These are phyloP conservation scores for Hydrocynus forskahlii DNA, from an alignment of 2,797 vertebrate genomes.

Conservation along the genomic window DNA sequence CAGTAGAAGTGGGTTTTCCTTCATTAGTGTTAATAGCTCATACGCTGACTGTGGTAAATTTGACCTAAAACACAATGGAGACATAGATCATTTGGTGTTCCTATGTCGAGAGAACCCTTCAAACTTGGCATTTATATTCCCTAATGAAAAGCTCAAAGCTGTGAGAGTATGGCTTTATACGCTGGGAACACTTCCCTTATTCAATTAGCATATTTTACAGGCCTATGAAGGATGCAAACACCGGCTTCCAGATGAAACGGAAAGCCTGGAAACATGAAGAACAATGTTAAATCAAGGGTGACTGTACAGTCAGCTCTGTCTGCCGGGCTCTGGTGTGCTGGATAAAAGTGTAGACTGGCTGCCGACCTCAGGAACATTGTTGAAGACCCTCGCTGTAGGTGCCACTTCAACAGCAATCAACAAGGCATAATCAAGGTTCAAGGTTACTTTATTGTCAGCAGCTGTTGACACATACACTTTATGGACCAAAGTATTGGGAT, in stretches of 20 bases:
- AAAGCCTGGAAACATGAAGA: constrained; percentile 17
- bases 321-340: background rate
- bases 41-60: no score
- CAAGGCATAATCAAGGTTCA: no score
- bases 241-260: constrained; percentile 23
- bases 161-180: constrained; percentile 45
- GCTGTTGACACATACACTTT: no score
- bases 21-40: no score
- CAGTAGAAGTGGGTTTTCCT: no score
- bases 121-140: constrained; percentile 50
- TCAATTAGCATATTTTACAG: constrained; percentile 53
- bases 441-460: no score
- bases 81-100: no score
- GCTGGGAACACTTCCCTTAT: constrained; percentile 50
- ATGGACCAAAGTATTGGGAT: no score
- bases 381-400: no score
- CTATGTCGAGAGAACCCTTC: background rate
- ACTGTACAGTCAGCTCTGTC: constrained; percentile 25
- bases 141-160: constrained; percentile 48
- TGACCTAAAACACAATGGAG: no score
- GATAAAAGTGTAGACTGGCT: background rate
- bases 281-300: constrained; percentile 51
- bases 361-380: no score
- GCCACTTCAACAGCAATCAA: no score
- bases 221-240: constrained; percentile 35